Percentiles rank a stretch among this genome's conserved stretches.
These are phyloP conservation scores for Oegoconia quadripuncta DNA, from an alignment of 2,888 invertebrate genomes.

Conservation along the genomic window DNA sequence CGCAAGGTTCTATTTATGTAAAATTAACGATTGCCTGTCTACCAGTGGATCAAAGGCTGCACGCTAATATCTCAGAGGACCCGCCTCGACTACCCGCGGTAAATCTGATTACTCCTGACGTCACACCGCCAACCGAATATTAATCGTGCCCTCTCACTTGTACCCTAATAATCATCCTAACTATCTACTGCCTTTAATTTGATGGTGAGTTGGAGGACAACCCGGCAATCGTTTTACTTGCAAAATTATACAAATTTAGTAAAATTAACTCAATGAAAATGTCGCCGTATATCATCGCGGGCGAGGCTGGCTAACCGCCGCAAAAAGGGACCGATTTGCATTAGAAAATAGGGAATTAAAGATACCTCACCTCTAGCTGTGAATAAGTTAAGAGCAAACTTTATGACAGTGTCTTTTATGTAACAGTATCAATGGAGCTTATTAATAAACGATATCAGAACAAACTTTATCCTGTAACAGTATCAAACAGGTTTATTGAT, in stretches of 20 bases:
- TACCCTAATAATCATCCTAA: slow-evolving; percentile 43
- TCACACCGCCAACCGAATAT: slow-evolving; percentile 50
- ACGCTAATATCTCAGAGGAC: slow-evolving; percentile 40
- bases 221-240: slow-evolving; percentile 41
- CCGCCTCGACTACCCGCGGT: slow-evolving; percentile 39
- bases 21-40: slow-evolving; percentile 5
- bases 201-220: slow-evolving; percentile 32
- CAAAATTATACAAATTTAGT: slow-evolving; percentile 50
- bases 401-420: not conserved
- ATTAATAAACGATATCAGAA: no score
- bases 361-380: slow-evolving; percentile 19
- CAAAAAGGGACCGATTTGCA: slow-evolving; percentile 43
- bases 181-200: slow-evolving; percentile 35
- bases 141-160: slow-evolving; percentile 44
- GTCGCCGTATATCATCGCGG: slow-evolving; percentile 48
- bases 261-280: slow-evolving; percentile 42
- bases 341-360: slow-evolving; percentile 38
- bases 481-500: no score
- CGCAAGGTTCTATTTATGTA: not conserved
- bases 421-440: no score
- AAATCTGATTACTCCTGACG: slow-evolving; percentile 58
- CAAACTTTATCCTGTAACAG: no score
- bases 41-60: slow-evolving; percentile 28
- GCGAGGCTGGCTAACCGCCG: slow-evolving; percentile 35
- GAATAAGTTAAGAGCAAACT: not conserved